Evolutionary conservation across 2,113 vertebrate genomes (phyloP).

Genomic region (Globicephala melas): DNA sequence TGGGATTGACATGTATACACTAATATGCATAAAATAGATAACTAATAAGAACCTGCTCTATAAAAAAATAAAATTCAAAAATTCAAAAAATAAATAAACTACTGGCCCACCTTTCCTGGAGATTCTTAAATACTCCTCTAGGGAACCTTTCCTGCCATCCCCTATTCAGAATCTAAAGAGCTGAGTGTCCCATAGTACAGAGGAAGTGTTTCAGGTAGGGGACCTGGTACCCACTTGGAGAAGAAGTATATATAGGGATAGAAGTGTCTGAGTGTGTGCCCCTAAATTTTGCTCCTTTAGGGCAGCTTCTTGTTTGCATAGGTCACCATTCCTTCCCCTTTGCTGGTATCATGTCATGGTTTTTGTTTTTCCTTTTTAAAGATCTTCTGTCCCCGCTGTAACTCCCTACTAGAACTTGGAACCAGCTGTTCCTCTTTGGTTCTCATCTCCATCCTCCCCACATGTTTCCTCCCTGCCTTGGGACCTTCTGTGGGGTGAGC

Average conservation of each 20-base stretch:
- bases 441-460: not conserved
- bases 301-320: not conserved
- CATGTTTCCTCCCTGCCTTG: not conserved
- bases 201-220: not conserved
- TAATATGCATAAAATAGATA: no score
- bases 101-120: not conserved
- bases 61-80: no score
- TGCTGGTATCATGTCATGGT: not conserved
- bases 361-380: not conserved
- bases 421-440: not conserved
- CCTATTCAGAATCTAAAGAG: not conserved
- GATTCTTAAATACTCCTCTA: not conserved
- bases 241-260: no score
- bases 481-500: fast-evolving
- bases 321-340: no score
- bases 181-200: not conserved
- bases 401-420: not conserved
- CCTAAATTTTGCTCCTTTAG: not conserved
- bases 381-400: not conserved
- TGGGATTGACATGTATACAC: no score
- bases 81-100: no score
- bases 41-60: no score
- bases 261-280: not conserved
- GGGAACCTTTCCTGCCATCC: not conserved
- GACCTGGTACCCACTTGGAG: not conserved